Evolutionary conservation across 2,888 invertebrate species (phyloP).

Genomic region (Rhamnusium bicolor): DNA sequence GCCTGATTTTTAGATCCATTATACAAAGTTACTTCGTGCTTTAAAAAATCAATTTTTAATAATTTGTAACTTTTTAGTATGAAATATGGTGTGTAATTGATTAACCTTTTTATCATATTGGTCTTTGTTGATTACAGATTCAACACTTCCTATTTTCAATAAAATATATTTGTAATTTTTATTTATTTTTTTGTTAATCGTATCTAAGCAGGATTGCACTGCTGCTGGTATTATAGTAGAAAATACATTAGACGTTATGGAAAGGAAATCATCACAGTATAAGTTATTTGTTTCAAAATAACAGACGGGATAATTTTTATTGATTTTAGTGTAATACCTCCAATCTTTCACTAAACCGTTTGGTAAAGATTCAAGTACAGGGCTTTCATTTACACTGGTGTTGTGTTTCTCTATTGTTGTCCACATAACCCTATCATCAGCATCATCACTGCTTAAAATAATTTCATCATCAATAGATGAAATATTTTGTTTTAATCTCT

Average conservation of each 20-base stretch:
- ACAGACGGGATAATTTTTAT: slow-evolving; percentile 17
- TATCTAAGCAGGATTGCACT: background rate
- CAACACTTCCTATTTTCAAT: background rate
- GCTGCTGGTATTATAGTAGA: background rate
- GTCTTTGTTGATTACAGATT: background rate
- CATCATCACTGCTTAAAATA: background rate
- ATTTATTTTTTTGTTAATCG: background rate
- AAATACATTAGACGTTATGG: background rate
- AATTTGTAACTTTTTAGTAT: slow-evolving; percentile 1
- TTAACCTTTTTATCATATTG: background rate
- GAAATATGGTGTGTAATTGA: slow-evolving; percentile 6
- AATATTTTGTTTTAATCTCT: background rate
- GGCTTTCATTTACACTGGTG: background rate
- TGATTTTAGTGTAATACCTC: slow-evolving; percentile 8
- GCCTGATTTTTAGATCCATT: no score
- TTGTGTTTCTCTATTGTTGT: slow-evolving; percentile 16
- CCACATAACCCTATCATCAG: background rate
- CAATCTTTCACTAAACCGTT: slow-evolving; percentile 18
- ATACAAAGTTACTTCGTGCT: no score
- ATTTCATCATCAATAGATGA: background rate
- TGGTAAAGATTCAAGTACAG: background rate
- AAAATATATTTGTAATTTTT: background rate
- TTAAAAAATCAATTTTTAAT: no score
- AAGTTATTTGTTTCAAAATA: background rate
- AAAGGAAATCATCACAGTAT: background rate